Evolutionary conservation across 2,113 vertebrate species (phyloP).

Genomic region (Heterotilapia buettikoferi): DNA sequence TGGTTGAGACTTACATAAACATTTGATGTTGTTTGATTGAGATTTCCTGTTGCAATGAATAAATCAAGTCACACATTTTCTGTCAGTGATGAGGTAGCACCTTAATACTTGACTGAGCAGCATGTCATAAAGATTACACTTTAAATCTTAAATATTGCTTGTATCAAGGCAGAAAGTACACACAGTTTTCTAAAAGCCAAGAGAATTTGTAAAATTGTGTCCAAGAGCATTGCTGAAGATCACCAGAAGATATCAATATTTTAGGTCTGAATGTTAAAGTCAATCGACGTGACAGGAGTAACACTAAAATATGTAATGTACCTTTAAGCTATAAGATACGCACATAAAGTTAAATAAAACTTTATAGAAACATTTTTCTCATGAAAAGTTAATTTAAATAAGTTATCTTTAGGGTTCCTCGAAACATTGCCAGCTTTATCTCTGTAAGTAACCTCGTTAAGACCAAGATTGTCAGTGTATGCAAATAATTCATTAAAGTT

Average conservation of each 20-base stretch:
- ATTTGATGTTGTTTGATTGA: conserved; percentile 34
- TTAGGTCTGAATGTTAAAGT: not conserved
- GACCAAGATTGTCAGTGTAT: not conserved
- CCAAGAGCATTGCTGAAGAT: not conserved
- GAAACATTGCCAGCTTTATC: not conserved
- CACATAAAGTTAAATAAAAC: not conserved
- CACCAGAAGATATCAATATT: not conserved
- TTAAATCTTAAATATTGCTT: not conserved
- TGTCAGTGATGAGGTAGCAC: not conserved
- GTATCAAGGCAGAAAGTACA: not conserved
- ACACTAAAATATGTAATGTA: not conserved
- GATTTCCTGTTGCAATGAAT: conserved; percentile 34
- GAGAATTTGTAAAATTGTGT: not conserved
- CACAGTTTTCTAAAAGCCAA: not conserved
- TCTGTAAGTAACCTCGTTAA: not conserved
- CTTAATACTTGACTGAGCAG: not conserved
- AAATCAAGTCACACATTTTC: conserved; percentile 14
- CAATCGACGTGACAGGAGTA: not conserved
- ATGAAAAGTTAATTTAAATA: not conserved
- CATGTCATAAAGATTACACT: not conserved
- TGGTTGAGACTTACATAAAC: conserved; percentile 1
- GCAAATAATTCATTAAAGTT: not conserved
- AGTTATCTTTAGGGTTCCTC: not conserved
- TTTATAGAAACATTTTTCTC: not conserved
- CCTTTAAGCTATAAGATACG: not conserved